These are phyloP conservation scores for Geotrupes spiniger DNA, from an alignment of 2,888 invertebrate genomes.

Conservation along the genomic window DNA sequence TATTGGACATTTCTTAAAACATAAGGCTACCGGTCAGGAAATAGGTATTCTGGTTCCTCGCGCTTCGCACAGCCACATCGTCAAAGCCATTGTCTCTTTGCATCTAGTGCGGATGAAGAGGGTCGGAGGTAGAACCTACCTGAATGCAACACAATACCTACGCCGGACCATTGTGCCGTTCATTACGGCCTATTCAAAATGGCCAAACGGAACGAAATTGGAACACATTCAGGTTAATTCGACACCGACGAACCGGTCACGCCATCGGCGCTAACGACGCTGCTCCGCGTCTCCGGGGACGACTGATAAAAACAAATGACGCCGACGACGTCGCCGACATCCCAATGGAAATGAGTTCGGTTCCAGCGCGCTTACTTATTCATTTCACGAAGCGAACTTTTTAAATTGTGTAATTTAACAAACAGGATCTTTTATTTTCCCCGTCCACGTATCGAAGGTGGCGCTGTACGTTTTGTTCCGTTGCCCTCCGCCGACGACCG, in stretches of 20 bases:
- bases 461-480: constrained; percentile 44
- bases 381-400: constrained; percentile 53
- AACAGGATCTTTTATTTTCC: constrained; percentile 41
- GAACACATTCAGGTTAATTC: constrained; percentile 22
- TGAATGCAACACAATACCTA: constrained; percentile 16
- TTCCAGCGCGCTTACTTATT: constrained; percentile 50
- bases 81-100: neutral
- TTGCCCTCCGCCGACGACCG: constrained; percentile 27
- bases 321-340: constrained; percentile 45
- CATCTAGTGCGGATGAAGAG: constrained; percentile 10
- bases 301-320: constrained; percentile 51
- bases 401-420: constrained; percentile 53
- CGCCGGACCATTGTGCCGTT: constrained; percentile 13
- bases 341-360: constrained; percentile 48
- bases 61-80: constrained; percentile 1
- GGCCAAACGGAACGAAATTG: constrained; percentile 22
- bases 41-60: constrained; percentile 28
- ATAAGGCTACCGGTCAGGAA: constrained; percentile 27
- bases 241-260: constrained; percentile 2
- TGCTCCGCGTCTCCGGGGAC: constrained; percentile 35
- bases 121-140: constrained; percentile 20
- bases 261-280: constrained; percentile 20
- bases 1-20: no score
- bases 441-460: constrained; percentile 28
- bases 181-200: constrained; percentile 25